These are phyloP conservation scores for Neria commutata DNA, from an alignment of 2,888 invertebrate genomes.

Conservation along the genomic window DNA sequence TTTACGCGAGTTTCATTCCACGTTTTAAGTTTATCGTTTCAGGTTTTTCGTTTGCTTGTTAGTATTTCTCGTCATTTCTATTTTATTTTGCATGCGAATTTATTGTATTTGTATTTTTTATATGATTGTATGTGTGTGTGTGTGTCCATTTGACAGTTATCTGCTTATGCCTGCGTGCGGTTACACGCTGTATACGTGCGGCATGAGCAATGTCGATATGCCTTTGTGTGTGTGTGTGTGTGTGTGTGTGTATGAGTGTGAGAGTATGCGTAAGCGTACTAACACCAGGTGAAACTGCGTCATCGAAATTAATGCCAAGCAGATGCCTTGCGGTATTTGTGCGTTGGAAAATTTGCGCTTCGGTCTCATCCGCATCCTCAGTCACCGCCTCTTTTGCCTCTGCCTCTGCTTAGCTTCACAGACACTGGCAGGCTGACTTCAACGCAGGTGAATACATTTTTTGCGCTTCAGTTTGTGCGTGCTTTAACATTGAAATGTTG, in stretches of 20 bases:
- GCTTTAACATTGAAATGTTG: neutral
- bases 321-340: conserved; percentile 8
- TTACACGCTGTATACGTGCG: neutral
- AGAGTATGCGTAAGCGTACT: neutral
- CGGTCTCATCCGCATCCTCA: no score
- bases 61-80: no score
- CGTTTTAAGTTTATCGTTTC: no score
- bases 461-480: neutral
- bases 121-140: neutral
- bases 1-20: no score
- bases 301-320: conserved; percentile 20
- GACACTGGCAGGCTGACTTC: no score
- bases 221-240: neutral
- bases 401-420: no score
- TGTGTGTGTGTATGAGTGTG: neutral
- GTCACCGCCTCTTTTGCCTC: no score
- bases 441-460: neutral
- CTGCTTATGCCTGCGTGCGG: neutral
- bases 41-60: no score
- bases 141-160: neutral
- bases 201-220: neutral
- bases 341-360: conserved; percentile 1
- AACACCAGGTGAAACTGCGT: conserved; percentile 6
- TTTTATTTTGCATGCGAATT: conserved; percentile 19
- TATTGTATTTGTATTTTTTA: neutral